A percentile compares a stretch with the other conserved stretches of the same genome.
Conservation (phyloP, 2,113 vertebrate species). For the Condylura cristata region DNA sequence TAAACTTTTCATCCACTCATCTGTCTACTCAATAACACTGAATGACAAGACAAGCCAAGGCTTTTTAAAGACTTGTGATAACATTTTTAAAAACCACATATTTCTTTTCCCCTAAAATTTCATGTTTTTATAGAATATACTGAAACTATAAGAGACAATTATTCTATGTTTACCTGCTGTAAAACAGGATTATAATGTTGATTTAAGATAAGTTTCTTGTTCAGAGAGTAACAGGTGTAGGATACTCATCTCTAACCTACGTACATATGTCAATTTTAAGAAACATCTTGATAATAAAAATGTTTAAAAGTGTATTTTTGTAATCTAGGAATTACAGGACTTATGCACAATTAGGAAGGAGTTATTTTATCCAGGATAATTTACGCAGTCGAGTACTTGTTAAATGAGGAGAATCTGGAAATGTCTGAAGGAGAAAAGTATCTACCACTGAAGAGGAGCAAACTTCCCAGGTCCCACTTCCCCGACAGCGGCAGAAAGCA, state of each 20-base stretch:
- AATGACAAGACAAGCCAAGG: background rate
- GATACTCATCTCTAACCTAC: background rate
- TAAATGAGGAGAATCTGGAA: background rate
- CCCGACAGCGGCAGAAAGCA: slow-evolving; percentile 86
- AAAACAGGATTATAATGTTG: background rate
- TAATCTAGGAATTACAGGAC: background rate
- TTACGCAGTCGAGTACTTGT: slow-evolving; percentile 4
- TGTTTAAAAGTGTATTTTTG: background rate
- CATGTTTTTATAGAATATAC: background rate
- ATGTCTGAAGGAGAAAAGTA: background rate
- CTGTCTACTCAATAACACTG: background rate
- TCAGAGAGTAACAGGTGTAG: fast-evolving
- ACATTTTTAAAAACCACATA: background rate
- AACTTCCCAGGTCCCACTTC: slow-evolving; percentile 93
- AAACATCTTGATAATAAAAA: slow-evolving; percentile 39
- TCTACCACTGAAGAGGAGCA: slow-evolving; percentile 93
- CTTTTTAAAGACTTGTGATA: background rate
- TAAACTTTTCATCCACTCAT: background rate
- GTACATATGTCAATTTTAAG: background rate
- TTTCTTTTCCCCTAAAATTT: slow-evolving; percentile 38
- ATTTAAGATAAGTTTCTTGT: background rate
- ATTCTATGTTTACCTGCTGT: slow-evolving; percentile 11
- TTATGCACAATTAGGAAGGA: background rate
- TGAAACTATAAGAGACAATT: slow-evolving; percentile 37
- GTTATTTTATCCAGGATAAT: background rate